phyloP scores from a whole-genome alignment of 2,113 vertebrate species.

The Cebus imitator region DNA sequence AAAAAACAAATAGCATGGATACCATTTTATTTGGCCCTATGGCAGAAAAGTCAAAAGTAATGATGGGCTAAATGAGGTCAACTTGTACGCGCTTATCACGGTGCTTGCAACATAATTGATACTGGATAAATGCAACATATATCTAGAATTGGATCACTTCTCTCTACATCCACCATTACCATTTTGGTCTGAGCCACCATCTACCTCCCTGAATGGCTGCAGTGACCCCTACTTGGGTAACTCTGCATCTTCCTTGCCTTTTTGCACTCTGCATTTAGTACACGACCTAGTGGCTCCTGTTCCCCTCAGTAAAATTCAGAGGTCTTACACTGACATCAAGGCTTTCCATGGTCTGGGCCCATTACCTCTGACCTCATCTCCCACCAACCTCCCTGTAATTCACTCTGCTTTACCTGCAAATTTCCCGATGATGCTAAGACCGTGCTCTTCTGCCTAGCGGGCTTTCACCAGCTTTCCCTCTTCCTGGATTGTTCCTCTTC shows the following conservation, averaged over 20 bases:
- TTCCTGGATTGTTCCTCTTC: fast-evolving
- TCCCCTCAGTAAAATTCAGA: not conserved
- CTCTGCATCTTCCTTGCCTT: not conserved
- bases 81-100: not conserved
- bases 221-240: not conserved
- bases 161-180: not conserved
- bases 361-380: not conserved
- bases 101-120: fast-evolving
- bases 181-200: not conserved
- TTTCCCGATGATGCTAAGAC: not conserved
- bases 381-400: not conserved
- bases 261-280: not conserved
- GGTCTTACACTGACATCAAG: not conserved
- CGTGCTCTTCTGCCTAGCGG: too few relatives aligned
- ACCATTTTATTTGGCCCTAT: not conserved
- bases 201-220: not conserved
- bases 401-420: not conserved
- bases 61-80: not conserved
- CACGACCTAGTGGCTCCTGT: not conserved
- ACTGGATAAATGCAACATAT: not conserved
- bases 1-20: not conserved
- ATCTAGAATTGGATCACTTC: not conserved
- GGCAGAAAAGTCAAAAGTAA: not conserved
- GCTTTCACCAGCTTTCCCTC: not conserved
- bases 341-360: too few relatives aligned